Conservation (phyloP, 2,113 vertebrate species). For the Poicephalus meyeri region DNA sequence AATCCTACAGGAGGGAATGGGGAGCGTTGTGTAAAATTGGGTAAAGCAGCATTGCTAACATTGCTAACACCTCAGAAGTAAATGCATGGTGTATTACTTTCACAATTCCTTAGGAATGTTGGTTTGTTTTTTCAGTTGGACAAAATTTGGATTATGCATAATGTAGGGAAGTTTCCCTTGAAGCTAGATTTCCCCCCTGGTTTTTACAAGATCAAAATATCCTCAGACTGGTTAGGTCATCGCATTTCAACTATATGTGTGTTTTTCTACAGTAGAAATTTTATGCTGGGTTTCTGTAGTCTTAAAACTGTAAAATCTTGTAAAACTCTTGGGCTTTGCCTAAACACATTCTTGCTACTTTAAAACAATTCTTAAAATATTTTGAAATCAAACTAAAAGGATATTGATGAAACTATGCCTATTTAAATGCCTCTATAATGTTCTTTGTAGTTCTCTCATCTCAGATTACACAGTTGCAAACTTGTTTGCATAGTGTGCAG, state of each 20-base stretch:
- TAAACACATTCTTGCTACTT: not conserved
- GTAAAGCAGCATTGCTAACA: not conserved
- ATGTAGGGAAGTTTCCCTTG: not conserved
- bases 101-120: not conserved
- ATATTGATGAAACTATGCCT: not conserved
- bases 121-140: not conserved
- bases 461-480: not conserved
- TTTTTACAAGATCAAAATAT: not conserved
- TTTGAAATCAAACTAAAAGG: not conserved
- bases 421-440: not conserved
- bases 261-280: not conserved
- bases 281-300: not conserved
- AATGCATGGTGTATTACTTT: not conserved
- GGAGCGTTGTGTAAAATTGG: not conserved
- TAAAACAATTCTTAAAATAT: not conserved
- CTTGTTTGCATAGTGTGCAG: not conserved
- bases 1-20: conserved; percentile 8
- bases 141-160: not conserved
- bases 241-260: not conserved
- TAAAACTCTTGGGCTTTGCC: not conserved
- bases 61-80: not conserved
- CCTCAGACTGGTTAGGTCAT: not conserved
- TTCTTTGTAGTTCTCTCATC: not conserved
- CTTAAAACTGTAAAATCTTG: not conserved
- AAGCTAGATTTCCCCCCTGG: not conserved